Percentiles rank a stretch among this genome's conserved stretches.
Evolutionary conservation across 2,113 vertebrate species (phyloP).

Genomic region (Agelaius tricolor): DNA sequence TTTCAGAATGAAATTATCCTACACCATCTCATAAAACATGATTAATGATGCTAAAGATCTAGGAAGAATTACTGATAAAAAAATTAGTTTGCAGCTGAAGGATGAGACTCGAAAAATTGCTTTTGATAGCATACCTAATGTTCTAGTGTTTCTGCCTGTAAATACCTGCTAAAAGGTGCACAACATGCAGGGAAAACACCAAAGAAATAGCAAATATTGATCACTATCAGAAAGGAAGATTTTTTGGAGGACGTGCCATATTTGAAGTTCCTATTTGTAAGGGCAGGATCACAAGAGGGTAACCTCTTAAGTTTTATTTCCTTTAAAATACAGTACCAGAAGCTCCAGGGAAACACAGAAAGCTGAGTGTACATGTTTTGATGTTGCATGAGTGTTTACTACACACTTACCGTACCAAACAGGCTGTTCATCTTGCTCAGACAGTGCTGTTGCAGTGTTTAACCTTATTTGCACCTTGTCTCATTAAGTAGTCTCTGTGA

Average conservation of each 20-base stretch:
- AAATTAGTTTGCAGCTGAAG: not conserved
- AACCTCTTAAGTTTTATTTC: not conserved
- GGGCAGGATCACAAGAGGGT: not conserved
- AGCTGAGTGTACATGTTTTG: not conserved
- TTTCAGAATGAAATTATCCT: not conserved
- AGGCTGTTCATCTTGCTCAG: not conserved
- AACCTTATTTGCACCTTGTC: not conserved
- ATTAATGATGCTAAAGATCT: not conserved
- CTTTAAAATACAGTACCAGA: not conserved
- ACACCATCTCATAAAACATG: not conserved
- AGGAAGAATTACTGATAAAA: not conserved
- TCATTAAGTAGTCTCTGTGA: not conserved
- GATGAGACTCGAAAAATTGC: not conserved
- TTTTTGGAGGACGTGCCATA: rapidly evolving
- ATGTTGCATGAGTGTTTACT: not conserved
- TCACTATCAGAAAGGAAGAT: not conserved
- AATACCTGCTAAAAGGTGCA: not conserved
- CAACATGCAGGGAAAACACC: not conserved
- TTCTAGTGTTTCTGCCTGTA: not conserved
- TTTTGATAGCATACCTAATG: not conserved
- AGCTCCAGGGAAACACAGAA: not conserved
- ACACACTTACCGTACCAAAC: not conserved
- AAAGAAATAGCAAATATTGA: not conserved
- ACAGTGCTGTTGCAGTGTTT: not conserved
- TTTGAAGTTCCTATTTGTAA: not conserved